Evolutionary conservation across 2,797 vertebrate genomes (phyloP).

Genomic region (Melanotaenia boesemani): DNA sequence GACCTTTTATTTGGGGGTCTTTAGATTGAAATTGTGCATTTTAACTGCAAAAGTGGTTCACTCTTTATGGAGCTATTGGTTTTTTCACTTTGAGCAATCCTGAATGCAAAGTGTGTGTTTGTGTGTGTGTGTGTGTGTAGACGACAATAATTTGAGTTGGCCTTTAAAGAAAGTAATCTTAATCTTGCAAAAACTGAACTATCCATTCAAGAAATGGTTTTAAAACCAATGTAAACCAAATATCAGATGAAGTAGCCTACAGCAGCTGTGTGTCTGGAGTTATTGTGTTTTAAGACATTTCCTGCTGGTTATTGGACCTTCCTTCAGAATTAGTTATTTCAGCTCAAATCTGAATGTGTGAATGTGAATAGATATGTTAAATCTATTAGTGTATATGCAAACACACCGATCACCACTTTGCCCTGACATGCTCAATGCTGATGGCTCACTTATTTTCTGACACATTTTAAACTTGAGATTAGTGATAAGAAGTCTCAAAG

Average conservation of each 20-base stretch:
- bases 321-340: background rate
- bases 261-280: conserved; percentile 3
- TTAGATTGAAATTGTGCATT: conserved; percentile 16
- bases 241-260: background rate
- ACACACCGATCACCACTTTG: conserved; percentile 40
- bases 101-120: conserved; percentile 21
- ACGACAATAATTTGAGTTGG: conserved; percentile 26
- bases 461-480: conserved; percentile 31
- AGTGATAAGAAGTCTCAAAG: conserved; percentile 37
- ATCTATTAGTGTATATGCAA: conserved; percentile 33
- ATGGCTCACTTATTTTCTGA: conserved; percentile 22
- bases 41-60: conserved; percentile 6
- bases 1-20: background rate
- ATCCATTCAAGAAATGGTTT: background rate
- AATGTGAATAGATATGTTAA: background rate
- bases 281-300: conserved; percentile 2
- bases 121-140: conserved; percentile 45
- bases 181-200: background rate
- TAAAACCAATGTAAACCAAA: conserved; percentile 4
- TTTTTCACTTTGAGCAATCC: conserved; percentile 7
- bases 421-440: conserved; percentile 14
- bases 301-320: background rate
- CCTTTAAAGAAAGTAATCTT: background rate
- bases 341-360: background rate
- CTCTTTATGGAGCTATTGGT: background rate